phyloP scores from a whole-genome alignment of 2,113 vertebrate species.

The Neomonachus schauinslandi region DNA sequence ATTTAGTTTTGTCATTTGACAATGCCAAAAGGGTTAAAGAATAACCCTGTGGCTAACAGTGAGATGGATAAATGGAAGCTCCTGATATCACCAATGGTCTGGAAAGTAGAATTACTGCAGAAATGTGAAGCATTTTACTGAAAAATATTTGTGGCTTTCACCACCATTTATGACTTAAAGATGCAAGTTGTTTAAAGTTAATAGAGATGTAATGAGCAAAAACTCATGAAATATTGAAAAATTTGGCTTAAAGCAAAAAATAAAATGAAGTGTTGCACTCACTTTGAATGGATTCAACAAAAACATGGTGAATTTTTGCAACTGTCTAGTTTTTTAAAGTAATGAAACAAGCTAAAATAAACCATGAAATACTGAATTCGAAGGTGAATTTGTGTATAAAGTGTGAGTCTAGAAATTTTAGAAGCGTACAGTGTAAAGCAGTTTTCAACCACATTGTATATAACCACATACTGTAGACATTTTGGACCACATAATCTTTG shows the following conservation, averaged over 20 bases:
- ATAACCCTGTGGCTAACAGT: neutral
- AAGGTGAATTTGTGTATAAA: fast-evolving
- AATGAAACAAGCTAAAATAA: neutral
- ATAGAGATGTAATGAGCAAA: neutral
- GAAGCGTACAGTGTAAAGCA: neutral
- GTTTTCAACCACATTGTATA: neutral
- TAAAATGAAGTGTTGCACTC: neutral
- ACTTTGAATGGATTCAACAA: neutral
- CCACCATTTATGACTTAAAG: neutral
- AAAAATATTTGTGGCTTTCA: neutral
- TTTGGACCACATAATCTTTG: neutral
- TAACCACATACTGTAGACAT: neutral
- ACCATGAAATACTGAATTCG: neutral
- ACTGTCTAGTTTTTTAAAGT: neutral
- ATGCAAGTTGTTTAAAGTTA: neutral
- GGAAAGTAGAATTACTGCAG: neutral
- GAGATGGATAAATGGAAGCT: neutral
- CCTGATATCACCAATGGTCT: neutral
- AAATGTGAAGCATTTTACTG: neutral
- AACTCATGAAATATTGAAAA: neutral
- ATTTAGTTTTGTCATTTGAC: neutral
- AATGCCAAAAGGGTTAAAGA: neutral
- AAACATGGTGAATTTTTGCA: neutral
- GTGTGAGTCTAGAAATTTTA: neutral
- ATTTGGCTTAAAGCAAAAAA: neutral